Base-by-base conservation (phyloP, 2,797 vertebrate genomes). In the Paramormyrops hopkinsi region DNA sequence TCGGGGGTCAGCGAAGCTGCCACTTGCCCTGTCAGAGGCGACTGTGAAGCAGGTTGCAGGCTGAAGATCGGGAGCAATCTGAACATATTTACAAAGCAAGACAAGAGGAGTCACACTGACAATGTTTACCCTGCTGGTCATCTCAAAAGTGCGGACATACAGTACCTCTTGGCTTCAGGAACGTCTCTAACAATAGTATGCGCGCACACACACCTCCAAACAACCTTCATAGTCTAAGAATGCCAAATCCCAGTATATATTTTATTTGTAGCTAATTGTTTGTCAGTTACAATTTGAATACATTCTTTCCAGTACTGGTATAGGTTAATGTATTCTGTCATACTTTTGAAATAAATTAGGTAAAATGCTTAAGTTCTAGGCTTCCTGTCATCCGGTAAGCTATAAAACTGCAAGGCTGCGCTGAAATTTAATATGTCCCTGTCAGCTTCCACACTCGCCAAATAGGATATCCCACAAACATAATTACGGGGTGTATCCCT, bases 21-120 rank as follows among this genome's bases (percentile, higher is more conserved):
- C 95, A 95, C 94, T 94, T 95, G 93, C 93, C 93, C 93, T 95
- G 95, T 96, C 95, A 95, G 86, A 65, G 54, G 54, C 37, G 29
- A 86, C 48, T 54, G 50, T 53, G 51, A 25, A n/a, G 86, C 54
- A 62, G 86, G 56, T 25, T 62, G 86, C 17, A 14, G 86, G 86
- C 37, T 65, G 86, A 62, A 65, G 37, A 88, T 88, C n/a, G 17
- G 56, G 19, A 19, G 33, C 54, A 17, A 65, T 88, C 56, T 62
- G 33, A 65, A 88, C 53, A 62, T 62, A 87, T 62, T 59, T 44
- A 65, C 86, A 65, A 65, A 88, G 54, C 48, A 88, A 88, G 86
- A 88, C 56, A 65, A 44, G 12, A 56, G 50, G 17, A 86, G 29
- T 86, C 85, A 86, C 25, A 54, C 50, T 86, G 85, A 86, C 50